phyloP scores from a whole-genome alignment of 2,888 invertebrate species.

The Steinernema hermaphroditum region DNA sequence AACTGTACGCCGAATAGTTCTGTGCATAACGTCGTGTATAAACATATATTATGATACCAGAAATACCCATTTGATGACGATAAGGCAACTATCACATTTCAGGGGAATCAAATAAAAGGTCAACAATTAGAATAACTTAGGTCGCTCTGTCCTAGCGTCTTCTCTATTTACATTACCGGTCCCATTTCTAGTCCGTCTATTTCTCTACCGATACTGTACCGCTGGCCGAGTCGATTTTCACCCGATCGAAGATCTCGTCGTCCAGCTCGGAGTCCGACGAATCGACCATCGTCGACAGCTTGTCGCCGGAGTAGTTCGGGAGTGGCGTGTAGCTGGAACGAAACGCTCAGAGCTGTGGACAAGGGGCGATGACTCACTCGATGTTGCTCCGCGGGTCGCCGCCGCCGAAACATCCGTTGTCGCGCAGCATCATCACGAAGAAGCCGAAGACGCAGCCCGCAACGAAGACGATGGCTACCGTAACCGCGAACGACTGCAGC shows the following conservation, averaged over 20 bases:
- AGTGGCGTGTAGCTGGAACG: slow-evolving; percentile 51
- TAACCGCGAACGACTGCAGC: slow-evolving; percentile 24
- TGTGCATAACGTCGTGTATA: background rate
- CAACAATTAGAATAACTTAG: background rate
- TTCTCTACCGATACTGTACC: slow-evolving; percentile 20
- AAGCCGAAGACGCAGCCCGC: slow-evolving; percentile 25
- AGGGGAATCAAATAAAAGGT: background rate
- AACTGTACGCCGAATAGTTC: background rate
- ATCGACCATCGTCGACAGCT: background rate
- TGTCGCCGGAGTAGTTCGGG: slow-evolving; percentile 43
- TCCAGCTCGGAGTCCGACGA: slow-evolving; percentile 12
- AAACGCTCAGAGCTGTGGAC: background rate
- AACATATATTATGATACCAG: slow-evolving; percentile 3
- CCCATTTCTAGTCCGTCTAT: slow-evolving; percentile 5
- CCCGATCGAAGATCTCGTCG: slow-evolving; percentile 20
- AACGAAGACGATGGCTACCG: slow-evolving; percentile 33
- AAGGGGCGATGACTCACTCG: background rate
- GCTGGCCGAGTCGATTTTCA: slow-evolving; percentile 23
- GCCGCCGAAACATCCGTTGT: slow-evolving; percentile 24
- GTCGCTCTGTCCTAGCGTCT: background rate
- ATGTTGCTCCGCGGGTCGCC: slow-evolving; percentile 24
- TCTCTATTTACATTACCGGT: slow-evolving; percentile 27
- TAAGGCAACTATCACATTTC: slow-evolving; percentile 18
- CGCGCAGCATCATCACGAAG: slow-evolving; percentile 14
- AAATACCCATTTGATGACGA: slow-evolving; percentile 22